A percentile compares a stretch with the other conserved stretches of the same genome.
Conservation (phyloP, 1,140 invertebrate species). For the Hirudo medicinalis region DNA sequence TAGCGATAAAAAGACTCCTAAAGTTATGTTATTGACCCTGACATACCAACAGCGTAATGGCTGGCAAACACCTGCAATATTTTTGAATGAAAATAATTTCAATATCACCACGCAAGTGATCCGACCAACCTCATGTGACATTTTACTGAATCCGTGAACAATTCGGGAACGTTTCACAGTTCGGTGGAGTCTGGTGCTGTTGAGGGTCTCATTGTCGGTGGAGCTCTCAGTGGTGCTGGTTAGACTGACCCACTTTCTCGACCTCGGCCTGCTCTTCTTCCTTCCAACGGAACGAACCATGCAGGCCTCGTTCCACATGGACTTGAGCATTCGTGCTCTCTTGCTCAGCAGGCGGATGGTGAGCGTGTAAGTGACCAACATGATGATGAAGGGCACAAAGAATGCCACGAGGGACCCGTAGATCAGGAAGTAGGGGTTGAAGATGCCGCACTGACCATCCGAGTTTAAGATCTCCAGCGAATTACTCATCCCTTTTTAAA, state of each 20-base stretch:
- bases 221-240: slow-evolving; percentile 11
- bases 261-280: not conserved
- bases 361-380: slow-evolving; percentile 86
- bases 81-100: no score
- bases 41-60: no score
- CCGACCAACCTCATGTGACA: no score
- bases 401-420: slow-evolving; percentile 65
- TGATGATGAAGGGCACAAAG: slow-evolving; percentile 83
- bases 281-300: not conserved
- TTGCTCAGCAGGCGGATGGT: slow-evolving; percentile 20
- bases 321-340: not conserved
- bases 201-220: not conserved
- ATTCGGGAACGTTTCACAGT: not conserved
- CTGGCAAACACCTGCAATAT: no score
- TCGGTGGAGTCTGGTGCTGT: not conserved
- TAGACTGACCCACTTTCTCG: not conserved
- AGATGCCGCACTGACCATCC: slow-evolving; percentile 45
- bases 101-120: no score
- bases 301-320: not conserved
- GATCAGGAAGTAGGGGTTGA: slow-evolving; percentile 72
- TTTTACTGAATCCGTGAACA: not conserved
- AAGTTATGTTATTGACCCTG: no score
- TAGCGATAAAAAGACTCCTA: no score
- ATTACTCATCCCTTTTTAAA: slow-evolving; percentile 33
- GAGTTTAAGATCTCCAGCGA: slow-evolving; percentile 32